Conservation (phyloP, 2,888 invertebrate species). For the Lycophotia porphyrea region DNA sequence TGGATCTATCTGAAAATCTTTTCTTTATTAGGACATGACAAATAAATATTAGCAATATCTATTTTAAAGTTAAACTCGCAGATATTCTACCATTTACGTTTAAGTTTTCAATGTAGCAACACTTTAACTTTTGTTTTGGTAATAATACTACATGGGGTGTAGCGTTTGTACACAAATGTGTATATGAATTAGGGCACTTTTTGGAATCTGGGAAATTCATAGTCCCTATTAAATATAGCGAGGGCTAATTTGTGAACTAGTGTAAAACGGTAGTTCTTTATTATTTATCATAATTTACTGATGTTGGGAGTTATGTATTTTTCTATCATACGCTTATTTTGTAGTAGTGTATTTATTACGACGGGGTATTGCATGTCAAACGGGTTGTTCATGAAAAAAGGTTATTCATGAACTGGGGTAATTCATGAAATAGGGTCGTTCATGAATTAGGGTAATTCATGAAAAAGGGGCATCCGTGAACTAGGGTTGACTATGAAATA, state of each 20-base stretch:
- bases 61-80: neutral
- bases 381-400: neutral
- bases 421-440: neutral
- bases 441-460: neutral
- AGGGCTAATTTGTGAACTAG: neutral
- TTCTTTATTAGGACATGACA: neutral
- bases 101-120: conserved; percentile 44
- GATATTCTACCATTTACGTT: conserved; percentile 14
- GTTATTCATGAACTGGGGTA: neutral
- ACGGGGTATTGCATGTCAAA: neutral
- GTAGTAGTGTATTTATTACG: conserved; percentile 4
- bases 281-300: conserved; percentile 19
- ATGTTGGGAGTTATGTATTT: neutral
- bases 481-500: neutral
- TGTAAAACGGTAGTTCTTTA: neutral
- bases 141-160: neutral
- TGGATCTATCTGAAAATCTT: neutral
- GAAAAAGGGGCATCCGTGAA: neutral
- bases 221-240: too few relatives aligned
- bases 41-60: neutral
- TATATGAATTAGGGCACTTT: conserved; percentile 6
- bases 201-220: neutral
- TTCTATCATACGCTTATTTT: conserved; percentile 23
- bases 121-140: conserved; percentile 11
- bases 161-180: neutral